Conservation (phyloP, 2,888 invertebrate genomes). For the Microctonus hyperodae region DNA sequence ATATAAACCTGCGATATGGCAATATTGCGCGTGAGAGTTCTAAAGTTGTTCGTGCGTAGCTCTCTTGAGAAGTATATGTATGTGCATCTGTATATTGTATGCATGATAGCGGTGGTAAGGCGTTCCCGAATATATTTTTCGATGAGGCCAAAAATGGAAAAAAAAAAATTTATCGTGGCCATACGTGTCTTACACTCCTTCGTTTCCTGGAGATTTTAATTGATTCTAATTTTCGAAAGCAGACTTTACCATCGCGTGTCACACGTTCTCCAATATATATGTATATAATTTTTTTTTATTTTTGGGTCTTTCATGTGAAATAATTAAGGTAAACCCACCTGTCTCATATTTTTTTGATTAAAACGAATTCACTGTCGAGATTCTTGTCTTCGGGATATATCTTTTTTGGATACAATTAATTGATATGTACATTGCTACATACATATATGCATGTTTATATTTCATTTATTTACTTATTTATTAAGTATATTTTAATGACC, state of each 20-base stretch:
- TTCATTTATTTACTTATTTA: neutral
- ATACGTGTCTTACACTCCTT: neutral
- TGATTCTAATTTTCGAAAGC: conserved; percentile 19
- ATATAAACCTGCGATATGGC: conserved; percentile 25
- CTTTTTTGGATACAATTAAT: no score
- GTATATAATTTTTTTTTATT: neutral
- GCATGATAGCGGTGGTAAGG: neutral
- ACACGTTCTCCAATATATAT: neutral
- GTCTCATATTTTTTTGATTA: neutral
- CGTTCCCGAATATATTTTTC: conserved; percentile 1
- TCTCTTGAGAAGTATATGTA: neutral
- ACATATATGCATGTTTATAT: neutral
- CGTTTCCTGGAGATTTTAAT: conserved; percentile 26
- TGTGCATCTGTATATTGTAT: neutral
- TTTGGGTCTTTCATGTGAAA: neutral
- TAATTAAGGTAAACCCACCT: conserved; percentile 5
- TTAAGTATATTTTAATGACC: no score
- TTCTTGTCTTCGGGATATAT: no score
- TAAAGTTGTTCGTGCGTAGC: conserved; percentile 13
- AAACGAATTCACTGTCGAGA: neutral
- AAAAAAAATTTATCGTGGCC: neutral
- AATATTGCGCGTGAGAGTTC: conserved; percentile 11
- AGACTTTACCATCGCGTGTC: conserved; percentile 17
- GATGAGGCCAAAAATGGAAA: neutral
- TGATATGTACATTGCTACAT: no score